Percentiles rank a stretch among this genome's conserved stretches.
Conservation (phyloP, 2,888 invertebrate species). For the Operophtera brumata region DNA sequence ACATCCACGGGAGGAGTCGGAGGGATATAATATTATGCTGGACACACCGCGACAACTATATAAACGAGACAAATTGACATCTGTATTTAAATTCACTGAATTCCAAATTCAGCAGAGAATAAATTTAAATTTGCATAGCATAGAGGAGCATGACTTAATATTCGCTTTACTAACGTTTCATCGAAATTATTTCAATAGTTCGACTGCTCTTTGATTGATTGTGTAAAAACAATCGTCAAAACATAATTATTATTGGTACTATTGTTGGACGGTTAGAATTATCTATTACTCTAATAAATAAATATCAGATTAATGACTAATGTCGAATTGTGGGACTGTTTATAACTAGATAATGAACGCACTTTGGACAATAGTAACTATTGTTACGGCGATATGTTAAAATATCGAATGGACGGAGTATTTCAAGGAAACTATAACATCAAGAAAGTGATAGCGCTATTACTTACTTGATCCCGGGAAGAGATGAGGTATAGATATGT, state of each 20-base stretch:
- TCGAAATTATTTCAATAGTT: background rate
- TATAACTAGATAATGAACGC: conserved; percentile 40
- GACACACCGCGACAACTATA: background rate
- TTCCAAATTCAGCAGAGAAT: background rate
- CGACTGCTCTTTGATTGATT: background rate
- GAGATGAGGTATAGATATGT: too few relatives aligned
- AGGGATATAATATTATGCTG: too few relatives aligned
- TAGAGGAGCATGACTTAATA: background rate
- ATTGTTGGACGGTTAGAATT: conserved; percentile 5
- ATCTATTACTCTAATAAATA: conserved; percentile 9
- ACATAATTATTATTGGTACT: conserved; percentile 2
- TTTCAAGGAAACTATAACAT: too few relatives aligned
- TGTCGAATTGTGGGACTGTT: conserved; percentile 15
- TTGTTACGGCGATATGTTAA: too few relatives aligned
- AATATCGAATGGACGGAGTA: too few relatives aligned
- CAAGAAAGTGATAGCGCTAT: too few relatives aligned
- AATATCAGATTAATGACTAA: conserved; percentile 12
- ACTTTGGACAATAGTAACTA: conserved; percentile 35
- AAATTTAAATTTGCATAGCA: background rate
- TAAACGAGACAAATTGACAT: too few relatives aligned
- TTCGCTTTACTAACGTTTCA: background rate
- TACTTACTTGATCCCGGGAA: too few relatives aligned
- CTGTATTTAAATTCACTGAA: too few relatives aligned
- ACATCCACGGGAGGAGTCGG: too few relatives aligned
- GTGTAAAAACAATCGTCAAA: background rate